phyloP scores from a whole-genome alignment of 2,888 invertebrate species.

The Agonopterix subpropinquella region DNA sequence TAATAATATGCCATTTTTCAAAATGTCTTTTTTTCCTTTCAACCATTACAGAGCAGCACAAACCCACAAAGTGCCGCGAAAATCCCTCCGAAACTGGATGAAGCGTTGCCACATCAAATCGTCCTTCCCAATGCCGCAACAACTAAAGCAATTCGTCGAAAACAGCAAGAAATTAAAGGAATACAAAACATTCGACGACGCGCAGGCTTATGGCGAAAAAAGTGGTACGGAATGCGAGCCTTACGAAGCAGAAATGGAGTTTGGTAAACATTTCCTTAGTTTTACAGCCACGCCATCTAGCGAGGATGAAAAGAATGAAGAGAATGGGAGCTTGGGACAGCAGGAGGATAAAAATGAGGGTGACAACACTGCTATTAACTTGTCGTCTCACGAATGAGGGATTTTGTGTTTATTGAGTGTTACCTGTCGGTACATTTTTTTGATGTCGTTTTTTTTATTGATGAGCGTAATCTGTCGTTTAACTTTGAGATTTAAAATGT shows the following conservation, averaged over 20 bases:
- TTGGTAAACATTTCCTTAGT: slow-evolving; percentile 61
- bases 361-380: slow-evolving; percentile 44
- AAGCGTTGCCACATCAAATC: slow-evolving; percentile 77
- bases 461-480: too few relatives aligned
- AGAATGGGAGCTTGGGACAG: slow-evolving; percentile 20
- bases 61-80: slow-evolving; percentile 75
- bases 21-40: background rate
- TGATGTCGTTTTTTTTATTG: too few relatives aligned
- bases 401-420: too few relatives aligned
- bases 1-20: too few relatives aligned
- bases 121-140: slow-evolving; percentile 76
- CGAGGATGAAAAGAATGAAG: slow-evolving; percentile 46
- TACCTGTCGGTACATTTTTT: too few relatives aligned
- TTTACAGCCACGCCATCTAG: slow-evolving; percentile 43
- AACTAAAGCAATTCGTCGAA: slow-evolving; percentile 73
- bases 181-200: slow-evolving; percentile 36
- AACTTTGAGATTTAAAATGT: too few relatives aligned
- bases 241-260: slow-evolving; percentile 46
- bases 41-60: slow-evolving; percentile 69
- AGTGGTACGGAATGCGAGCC: slow-evolving; percentile 34
- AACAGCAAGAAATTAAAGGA: slow-evolving; percentile 70
- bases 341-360: slow-evolving; percentile 19
- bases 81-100: slow-evolving; percentile 78
- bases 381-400: slow-evolving; percentile 50
- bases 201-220: slow-evolving; percentile 28